Percentiles rank a stretch among this genome's conserved stretches.
These are phyloP conservation scores for Marcusenius ussheri DNA, from an alignment of 2,113 vertebrate species.

Conservation along the genomic window DNA sequence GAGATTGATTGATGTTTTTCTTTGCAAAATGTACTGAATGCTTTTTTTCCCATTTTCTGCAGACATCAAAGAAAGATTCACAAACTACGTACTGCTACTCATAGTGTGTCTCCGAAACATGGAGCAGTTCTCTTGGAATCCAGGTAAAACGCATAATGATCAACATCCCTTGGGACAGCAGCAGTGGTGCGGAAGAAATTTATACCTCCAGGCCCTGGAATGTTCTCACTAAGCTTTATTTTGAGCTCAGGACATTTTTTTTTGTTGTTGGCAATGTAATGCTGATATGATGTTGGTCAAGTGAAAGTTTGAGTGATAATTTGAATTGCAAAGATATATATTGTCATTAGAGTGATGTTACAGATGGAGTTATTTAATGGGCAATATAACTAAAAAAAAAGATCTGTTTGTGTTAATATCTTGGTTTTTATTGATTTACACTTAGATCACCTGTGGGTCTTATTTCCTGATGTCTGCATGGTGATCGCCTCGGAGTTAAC, in stretches of 20 bases:
- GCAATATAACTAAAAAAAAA: not conserved
- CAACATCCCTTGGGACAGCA: not conserved
- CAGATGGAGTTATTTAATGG: not conserved
- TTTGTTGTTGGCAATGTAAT: not conserved
- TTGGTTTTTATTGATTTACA: slow-evolving; percentile 22
- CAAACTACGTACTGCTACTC: slow-evolving; percentile 88
- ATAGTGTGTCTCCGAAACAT: slow-evolving; percentile 97
- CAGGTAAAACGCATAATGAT: slow-evolving; percentile 59
- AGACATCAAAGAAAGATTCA: slow-evolving; percentile 99
- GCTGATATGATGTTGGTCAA: not conserved
- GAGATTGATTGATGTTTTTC: not conserved
- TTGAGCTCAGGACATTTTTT: not conserved
- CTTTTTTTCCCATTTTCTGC: slow-evolving; percentile 44
- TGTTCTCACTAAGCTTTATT: not conserved
- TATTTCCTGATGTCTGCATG: slow-evolving; percentile 95
- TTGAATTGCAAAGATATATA: not conserved
- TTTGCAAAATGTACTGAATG: not conserved
- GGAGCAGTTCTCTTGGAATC: slow-evolving; percentile 99
- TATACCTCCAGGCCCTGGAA: not conserved
- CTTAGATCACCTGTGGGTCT: slow-evolving; percentile 93
- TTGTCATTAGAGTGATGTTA: not conserved
- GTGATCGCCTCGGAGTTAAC: slow-evolving; percentile 89
- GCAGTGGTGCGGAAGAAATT: not conserved
- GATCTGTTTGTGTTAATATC: not conserved
- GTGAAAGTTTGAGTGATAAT: not conserved